These are phyloP conservation scores for Drosophila tripunctata DNA, from an alignment of 2,888 invertebrate species.

Conservation along the genomic window DNA sequence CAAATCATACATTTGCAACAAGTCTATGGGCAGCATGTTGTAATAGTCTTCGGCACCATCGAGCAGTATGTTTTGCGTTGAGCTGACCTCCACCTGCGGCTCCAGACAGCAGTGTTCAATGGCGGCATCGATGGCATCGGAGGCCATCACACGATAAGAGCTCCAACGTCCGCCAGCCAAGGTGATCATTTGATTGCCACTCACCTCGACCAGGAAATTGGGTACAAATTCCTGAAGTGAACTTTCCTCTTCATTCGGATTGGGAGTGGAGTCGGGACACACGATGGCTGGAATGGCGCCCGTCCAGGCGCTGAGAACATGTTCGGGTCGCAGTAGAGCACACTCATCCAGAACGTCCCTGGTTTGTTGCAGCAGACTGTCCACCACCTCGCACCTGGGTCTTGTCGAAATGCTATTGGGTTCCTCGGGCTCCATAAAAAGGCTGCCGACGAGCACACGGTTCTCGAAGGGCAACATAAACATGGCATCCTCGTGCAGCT, in stretches of 20 bases:
- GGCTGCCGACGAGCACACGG: constrained; percentile 96
- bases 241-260: constrained; percentile 89
- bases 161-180: constrained; percentile 99
- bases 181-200: constrained; percentile 94
- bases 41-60: constrained; percentile 99
- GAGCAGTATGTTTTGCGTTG: constrained; percentile 94
- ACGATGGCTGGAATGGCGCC: constrained; percentile 97
- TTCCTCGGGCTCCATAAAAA: constrained; percentile 93
- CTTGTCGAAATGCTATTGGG: constrained; percentile 92
- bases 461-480: constrained; percentile 99
- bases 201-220: constrained; percentile 98
- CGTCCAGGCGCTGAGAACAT: constrained; percentile 98
- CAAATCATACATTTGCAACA: constrained; percentile 98
- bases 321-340: constrained; percentile 97
- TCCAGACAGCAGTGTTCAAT: constrained; percentile 88
- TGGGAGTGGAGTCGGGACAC: constrained; percentile 92
- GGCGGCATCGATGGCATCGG: constrained; percentile 96
- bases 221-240: constrained; percentile 90
- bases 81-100: constrained; percentile 87
- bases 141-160: constrained; percentile 98
- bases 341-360: constrained; percentile 97
- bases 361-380: constrained; percentile 97
- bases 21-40: constrained; percentile 97
- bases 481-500: constrained; percentile 96
- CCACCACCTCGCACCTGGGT: constrained; percentile 97